Evolutionary conservation across 1,140 invertebrate genomes (phyloP), one percentile per base, ranked within the genome.

Genomic region (Drosophila equinoxialis): DNA sequence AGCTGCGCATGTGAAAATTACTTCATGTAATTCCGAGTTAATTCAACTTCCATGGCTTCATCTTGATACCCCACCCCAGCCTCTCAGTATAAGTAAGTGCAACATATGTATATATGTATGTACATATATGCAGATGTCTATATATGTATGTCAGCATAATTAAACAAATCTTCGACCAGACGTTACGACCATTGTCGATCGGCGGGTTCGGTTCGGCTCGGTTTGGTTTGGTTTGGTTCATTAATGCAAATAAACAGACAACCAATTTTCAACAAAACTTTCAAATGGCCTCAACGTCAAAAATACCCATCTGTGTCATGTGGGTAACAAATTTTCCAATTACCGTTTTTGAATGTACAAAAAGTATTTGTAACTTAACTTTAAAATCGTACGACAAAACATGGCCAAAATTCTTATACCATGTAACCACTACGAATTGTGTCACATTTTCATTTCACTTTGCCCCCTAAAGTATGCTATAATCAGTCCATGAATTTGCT

Each of bases 81-180:
- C 30, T 7, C 35, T 2, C 33, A 59, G 51, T 71, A 37, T 41
- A 17, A 35, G 54, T 63, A 54, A 33, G 60, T 64, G 58, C 71
- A 79, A 70, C 51, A 74, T 48, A 48, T 48, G 14, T 48, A 45
- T 6, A 14, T 6, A 48, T 48, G 20, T 3, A 20, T 48, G 20
- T 17, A 48, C 8, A 10, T 23, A 23, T 64, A 54, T 41, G 39
- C 57, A 63, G 67, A 69, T n/a, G 11, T 51, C 7, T 51, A n/a
- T 51, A 6, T 48, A 73, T 79, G 82, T 79, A 67, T 82, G 83
- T 75, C 72, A 68, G 65, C 74, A 81, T 82, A 85, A 85, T 85
- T 86, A 86, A 85, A 85, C 83, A 85, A 86, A 85, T 86, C 82
- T 78, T 65, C 71, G 73, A 76, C 74, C 74, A 82, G 80, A 81